Evolutionary conservation across 2,888 invertebrate species (phyloP), one percentile per base, ranked within the genome.

Genomic region (Cyrtodaria siliqua): DNA sequence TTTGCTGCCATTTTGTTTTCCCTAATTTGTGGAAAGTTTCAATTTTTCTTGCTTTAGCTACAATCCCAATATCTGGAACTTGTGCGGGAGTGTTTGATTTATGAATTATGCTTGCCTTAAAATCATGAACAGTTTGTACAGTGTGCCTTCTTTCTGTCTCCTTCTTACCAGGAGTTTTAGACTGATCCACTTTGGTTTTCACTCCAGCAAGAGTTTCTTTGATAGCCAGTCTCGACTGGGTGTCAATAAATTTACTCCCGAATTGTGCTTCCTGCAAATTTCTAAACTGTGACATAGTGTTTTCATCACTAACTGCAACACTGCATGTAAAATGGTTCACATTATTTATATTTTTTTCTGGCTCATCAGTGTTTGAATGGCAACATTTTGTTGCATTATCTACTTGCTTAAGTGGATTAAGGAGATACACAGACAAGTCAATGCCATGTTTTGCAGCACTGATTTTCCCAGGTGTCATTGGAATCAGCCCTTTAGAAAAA

Each of bases 371-470:
- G 8, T 52, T 14, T 63, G 38, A 20, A n/a, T 12, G 29, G 4
- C 24, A 33, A 24, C 26, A 24, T 29, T 50, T 20, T 23, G 18
- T 50, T 49, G 29, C 18, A 26, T 47, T 55, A 16, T 53, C 40
- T 14, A 18, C 50, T 55, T 60, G 55, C 14, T 60, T 52, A 24
- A 23, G n/a, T 16, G 77, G 81, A 61, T 81, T 81, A 56, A 81
- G 47, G 12, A 81, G 53, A 64, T 81, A 81, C 16, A 71, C 74
- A n/a, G 77, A 77, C 38, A 77, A 33, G 27, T 81, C 81, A 26
- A 81, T 78, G 1, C 81, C 81, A 67, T 63, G 76, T 59, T 71
- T 68, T n/a, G 61, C 40, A n/a, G 71, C 74, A 71, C 57, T 71
- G 42, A 71, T 61, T 69, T 78, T 74, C 20, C 81, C 77, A 47